Evolutionary conservation across 1,140 invertebrate species (phyloP).

Genomic region (Saccostrea glomerata): DNA sequence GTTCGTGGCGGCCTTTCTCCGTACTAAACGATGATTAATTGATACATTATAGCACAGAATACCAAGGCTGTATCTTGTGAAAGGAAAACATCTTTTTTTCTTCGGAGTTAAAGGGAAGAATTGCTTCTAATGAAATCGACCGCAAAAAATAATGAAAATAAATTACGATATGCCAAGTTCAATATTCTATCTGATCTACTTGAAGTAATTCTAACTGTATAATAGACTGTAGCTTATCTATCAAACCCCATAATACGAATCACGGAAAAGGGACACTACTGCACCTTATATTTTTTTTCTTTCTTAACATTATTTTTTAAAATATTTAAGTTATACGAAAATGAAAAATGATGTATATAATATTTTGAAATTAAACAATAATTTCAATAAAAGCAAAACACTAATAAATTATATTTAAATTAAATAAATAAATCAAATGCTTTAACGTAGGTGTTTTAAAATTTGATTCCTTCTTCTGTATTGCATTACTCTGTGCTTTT

Average conservation of each 20-base stretch:
- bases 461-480: too few species aligned
- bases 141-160: constrained; percentile 4
- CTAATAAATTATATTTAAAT: too few species aligned
- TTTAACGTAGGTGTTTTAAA: too few species aligned
- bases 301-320: too few species aligned
- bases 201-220: background rate
- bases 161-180: background rate
- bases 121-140: background rate
- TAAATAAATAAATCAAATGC: too few species aligned
- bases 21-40: constrained; percentile 18
- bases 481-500: too few species aligned
- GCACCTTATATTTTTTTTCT: too few species aligned
- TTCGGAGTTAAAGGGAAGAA: background rate
- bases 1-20: constrained; percentile 4
- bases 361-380: too few species aligned
- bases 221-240: background rate
- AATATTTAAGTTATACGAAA: too few species aligned
- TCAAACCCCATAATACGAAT: background rate
- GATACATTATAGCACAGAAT: constrained; percentile 1
- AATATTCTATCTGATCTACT: constrained; percentile 1
- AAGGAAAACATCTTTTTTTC: background rate
- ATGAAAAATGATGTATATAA: too few species aligned
- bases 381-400: too few species aligned
- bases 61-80: background rate
- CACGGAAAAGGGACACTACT: too few species aligned